A percentile compares a stretch with the other conserved stretches of the same genome.
Conservation (phyloP, 2,888 invertebrate species). For the Cheilosia vernalis region DNA sequence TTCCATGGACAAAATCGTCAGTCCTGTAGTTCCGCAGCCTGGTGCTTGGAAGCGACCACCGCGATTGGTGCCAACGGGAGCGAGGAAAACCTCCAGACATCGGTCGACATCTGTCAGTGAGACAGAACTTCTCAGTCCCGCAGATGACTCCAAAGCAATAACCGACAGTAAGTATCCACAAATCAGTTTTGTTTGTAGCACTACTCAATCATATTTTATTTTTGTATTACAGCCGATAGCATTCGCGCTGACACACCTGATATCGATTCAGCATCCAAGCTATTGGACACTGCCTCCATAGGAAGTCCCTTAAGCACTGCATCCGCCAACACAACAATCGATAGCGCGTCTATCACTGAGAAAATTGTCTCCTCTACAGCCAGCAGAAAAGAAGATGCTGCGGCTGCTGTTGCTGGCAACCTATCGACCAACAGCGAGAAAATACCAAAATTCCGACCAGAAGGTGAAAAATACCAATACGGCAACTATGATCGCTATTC, state of each 20-base stretch:
- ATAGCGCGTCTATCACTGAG: conserved; percentile 24
- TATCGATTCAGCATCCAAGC: conserved; percentile 64
- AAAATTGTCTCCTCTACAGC: conserved; percentile 31
- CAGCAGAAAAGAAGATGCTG: conserved; percentile 12
- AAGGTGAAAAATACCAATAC: conserved; percentile 93
- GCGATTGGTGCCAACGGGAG: conserved; percentile 82
- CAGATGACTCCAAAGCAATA: conserved; percentile 81
- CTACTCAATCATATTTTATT: background rate
- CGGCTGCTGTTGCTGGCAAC: background rate
- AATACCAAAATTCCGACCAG: conserved; percentile 86
- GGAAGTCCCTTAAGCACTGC: conserved; percentile 61
- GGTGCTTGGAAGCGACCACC: conserved; percentile 90
- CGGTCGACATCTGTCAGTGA: conserved; percentile 84
- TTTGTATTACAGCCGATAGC: conserved; percentile 78
- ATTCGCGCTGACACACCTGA: conserved; percentile 81
- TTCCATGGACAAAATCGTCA: conserved; percentile 94
- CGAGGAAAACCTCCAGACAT: conserved; percentile 81
- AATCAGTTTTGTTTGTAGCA: background rate
- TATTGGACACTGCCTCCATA: conserved; percentile 44
- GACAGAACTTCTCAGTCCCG: conserved; percentile 83
- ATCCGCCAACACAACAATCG: conserved; percentile 54
- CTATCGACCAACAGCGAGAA: conserved; percentile 39
- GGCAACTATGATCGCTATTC: conserved; percentile 99
- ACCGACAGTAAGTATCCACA: conserved; percentile 61
- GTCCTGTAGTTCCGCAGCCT: conserved; percentile 95